Percentiles rank a stretch among this genome's conserved stretches.
phyloP scores from a whole-genome alignment of 2,888 invertebrate genomes.

The Ormia ochracea region DNA sequence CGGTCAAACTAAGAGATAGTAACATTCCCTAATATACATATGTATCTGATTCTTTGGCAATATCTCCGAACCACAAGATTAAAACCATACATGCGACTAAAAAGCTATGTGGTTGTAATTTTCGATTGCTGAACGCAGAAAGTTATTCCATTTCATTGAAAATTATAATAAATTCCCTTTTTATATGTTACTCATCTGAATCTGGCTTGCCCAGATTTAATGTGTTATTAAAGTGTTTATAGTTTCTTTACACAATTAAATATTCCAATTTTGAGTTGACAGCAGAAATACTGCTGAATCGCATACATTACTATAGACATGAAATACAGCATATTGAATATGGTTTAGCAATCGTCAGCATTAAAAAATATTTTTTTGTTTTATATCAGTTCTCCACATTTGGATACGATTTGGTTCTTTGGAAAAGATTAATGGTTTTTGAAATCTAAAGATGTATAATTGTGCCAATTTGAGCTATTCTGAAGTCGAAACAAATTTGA shows the following conservation, averaged over 20 bases:
- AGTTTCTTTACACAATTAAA: background rate
- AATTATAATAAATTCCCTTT: background rate
- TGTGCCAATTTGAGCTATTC: background rate
- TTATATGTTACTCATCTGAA: background rate
- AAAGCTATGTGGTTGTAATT: too few species aligned
- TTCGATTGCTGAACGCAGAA: too few species aligned
- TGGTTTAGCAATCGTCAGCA: background rate
- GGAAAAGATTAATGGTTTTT: conserved; percentile 33
- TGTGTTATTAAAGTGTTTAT: background rate
- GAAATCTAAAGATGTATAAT: background rate
- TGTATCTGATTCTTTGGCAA: too few species aligned
- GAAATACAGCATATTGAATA: conserved; percentile 8
- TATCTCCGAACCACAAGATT: too few species aligned
- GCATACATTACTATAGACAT: background rate
- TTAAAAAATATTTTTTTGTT: background rate
- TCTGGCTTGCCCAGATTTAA: background rate
- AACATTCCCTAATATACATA: too few species aligned
- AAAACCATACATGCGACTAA: too few species aligned
- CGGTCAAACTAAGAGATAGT: too few species aligned
- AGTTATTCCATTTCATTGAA: too few species aligned
- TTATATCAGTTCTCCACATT: background rate
- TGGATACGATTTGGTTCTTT: conserved; percentile 27
- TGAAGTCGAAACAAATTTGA: conserved; percentile 21
- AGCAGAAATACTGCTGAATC: background rate
- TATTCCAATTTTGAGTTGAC: background rate